Evolutionary conservation across 2,113 vertebrate genomes (phyloP).

Genomic region (Planiliza haematocheilus): DNA sequence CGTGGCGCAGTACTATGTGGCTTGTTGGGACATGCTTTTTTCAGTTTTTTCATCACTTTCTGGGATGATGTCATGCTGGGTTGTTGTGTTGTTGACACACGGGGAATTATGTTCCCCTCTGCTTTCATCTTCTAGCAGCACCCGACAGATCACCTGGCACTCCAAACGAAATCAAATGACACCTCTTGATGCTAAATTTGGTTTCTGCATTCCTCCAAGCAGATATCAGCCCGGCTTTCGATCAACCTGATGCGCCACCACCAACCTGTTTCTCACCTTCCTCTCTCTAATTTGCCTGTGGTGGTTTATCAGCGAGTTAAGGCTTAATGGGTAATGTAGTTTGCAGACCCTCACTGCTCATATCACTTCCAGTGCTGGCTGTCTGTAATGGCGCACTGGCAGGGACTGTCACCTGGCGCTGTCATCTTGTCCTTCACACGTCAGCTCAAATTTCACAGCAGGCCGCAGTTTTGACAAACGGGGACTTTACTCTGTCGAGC

Average conservation of each 20-base stretch:
- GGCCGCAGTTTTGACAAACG: slow-evolving; percentile 58
- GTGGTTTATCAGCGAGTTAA: slow-evolving; percentile 29
- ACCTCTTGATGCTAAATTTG: slow-evolving; percentile 58
- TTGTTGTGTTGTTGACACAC: slow-evolving; percentile 46
- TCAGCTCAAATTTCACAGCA: slow-evolving; percentile 63
- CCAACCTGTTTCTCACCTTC: neutral
- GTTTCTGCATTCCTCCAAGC: slow-evolving; percentile 43
- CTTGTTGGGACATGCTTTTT: slow-evolving; percentile 21
- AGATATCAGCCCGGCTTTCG: slow-evolving; percentile 54
- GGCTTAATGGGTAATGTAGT: slow-evolving; percentile 51
- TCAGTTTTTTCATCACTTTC: slow-evolving; percentile 16
- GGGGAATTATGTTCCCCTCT: slow-evolving; percentile 43
- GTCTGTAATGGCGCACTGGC: slow-evolving; percentile 27
- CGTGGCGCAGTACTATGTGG: slow-evolving; percentile 27
- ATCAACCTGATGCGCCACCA: slow-evolving; percentile 34
- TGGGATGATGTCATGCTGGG: slow-evolving; percentile 25
- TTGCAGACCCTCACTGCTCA: slow-evolving; percentile 15
- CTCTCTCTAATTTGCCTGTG: slow-evolving; percentile 17
- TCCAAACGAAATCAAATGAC: slow-evolving; percentile 50
- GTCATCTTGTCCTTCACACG: slow-evolving; percentile 65
- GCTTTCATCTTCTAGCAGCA: slow-evolving; percentile 59
- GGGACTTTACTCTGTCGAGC: slow-evolving; percentile 49
- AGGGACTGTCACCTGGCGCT: slow-evolving; percentile 54
- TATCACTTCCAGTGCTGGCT: slow-evolving; percentile 11
- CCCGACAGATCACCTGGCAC: slow-evolving; percentile 54